Conservation (phyloP, 2,888 invertebrate species). For the Meganola albula region DNA sequence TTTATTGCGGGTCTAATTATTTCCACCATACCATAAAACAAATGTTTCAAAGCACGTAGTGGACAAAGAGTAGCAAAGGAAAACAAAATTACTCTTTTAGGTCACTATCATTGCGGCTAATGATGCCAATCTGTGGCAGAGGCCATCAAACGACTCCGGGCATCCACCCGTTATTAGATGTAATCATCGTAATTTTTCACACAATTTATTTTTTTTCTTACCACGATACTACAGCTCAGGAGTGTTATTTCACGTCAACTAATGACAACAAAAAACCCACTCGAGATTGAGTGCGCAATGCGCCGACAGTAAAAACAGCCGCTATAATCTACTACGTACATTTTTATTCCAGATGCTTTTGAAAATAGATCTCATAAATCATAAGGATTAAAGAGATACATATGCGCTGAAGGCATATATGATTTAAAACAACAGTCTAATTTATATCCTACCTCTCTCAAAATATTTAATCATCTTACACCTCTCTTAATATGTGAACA, state of each 20-base stretch:
- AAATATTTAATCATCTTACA: conserved; percentile 36
- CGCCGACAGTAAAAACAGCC: conserved; percentile 28
- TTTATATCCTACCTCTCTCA: conserved; percentile 10
- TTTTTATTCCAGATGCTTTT: conserved; percentile 26
- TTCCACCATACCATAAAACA: conserved; percentile 14
- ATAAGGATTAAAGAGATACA: conserved; percentile 29
- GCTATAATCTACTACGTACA: conserved; percentile 25
- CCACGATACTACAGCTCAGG: conserved; percentile 49
- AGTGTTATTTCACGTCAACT: conserved; percentile 67
- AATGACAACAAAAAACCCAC: conserved; percentile 70
- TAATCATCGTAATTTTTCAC: conserved; percentile 78
- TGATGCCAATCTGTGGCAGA: conserved; percentile 67
- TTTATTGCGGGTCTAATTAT: conserved; percentile 15
- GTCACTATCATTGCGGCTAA: conserved; percentile 70
- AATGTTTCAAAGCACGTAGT: conserved; percentile 31
- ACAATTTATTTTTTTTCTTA: conserved; percentile 71
- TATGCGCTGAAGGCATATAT: conserved; percentile 13
- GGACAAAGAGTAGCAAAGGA: conserved; percentile 46
- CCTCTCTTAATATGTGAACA: conserved; percentile 39
- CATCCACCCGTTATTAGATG: conserved; percentile 66
- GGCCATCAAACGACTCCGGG: conserved; percentile 61
- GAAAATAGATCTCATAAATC: conserved; percentile 31
- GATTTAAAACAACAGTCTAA: conserved; percentile 17
- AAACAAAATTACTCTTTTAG: conserved; percentile 65
- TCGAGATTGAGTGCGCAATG: conserved; percentile 40